Conservation (phyloP, 1,140 invertebrate genomes). For the Trichonephila clavipes region DNA sequence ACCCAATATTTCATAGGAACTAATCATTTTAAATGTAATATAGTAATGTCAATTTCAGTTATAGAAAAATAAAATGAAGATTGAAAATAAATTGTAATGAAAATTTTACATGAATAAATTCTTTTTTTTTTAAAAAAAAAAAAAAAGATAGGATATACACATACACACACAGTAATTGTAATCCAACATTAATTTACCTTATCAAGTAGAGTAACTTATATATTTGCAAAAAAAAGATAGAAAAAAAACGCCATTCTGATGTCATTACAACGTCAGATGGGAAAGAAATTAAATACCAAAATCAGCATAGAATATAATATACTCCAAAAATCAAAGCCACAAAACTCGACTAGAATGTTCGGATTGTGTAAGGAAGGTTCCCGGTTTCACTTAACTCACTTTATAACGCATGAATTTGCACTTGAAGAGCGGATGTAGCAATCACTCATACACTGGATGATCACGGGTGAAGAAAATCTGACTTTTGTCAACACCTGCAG, state of each 20-base stretch:
- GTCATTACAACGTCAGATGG: background rate
- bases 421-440: constrained; percentile 71
- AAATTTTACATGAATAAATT: too few relatives aligned
- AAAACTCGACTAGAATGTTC: background rate
- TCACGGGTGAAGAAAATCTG: constrained; percentile 36
- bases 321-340: constrained; percentile 3
- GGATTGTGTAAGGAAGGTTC: background rate
- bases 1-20: too few relatives aligned
- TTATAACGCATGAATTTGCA: constrained; percentile 48
- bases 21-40: too few relatives aligned
- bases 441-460: constrained; percentile 42
- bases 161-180: too few relatives aligned
- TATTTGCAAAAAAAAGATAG: too few relatives aligned
- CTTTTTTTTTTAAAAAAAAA: too few relatives aligned
- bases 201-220: too few relatives aligned
- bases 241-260: background rate
- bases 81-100: too few relatives aligned
- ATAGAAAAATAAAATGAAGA: too few relatives aligned
- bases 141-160: too few relatives aligned
- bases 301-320: background rate
- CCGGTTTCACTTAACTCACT: constrained; percentile 29
- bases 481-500: constrained; percentile 21
- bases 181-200: too few relatives aligned
- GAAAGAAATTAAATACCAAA: background rate
- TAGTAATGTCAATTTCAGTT: too few relatives aligned